phyloP scores from a whole-genome alignment of 2,113 vertebrate species.

The Zeus faber region DNA sequence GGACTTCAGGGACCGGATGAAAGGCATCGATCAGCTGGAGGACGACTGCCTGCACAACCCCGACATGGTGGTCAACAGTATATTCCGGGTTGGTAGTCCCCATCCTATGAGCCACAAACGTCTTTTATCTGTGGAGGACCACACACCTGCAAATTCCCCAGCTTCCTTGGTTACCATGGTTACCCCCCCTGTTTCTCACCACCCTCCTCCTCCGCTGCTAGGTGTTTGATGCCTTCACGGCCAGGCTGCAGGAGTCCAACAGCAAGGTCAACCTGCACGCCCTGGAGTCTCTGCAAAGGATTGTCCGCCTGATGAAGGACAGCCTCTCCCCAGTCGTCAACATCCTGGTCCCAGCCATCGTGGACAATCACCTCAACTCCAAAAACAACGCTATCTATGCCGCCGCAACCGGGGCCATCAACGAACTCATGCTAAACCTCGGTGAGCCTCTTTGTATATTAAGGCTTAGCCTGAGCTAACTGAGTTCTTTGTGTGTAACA shows the following conservation, averaged over 20 bases:
- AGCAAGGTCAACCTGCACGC: slow-evolving; percentile 90
- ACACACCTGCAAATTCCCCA: too few species aligned
- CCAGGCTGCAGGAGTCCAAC: slow-evolving; percentile 89
- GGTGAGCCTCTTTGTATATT: slow-evolving; percentile 62
- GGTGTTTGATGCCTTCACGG: slow-evolving; percentile 91
- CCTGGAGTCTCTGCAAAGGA: slow-evolving; percentile 85
- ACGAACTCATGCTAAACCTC: slow-evolving; percentile 81
- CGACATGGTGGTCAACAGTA: slow-evolving; percentile 78
- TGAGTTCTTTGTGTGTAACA: too few species aligned
- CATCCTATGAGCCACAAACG: neutral
- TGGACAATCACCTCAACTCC: slow-evolving; percentile 96
- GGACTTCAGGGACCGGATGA: slow-evolving; percentile 88
- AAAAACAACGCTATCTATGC: slow-evolving; percentile 87
- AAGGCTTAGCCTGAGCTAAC: neutral
- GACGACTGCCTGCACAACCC: slow-evolving; percentile 80
- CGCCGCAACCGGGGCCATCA: slow-evolving; percentile 82
- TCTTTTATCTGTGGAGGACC: neutral
- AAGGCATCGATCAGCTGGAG: slow-evolving; percentile 83
- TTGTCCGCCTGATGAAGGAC: slow-evolving; percentile 82
- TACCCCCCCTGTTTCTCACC: neutral
- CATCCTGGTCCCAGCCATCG: slow-evolving; percentile 87
- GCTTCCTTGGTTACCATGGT: neutral
- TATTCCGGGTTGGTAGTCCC: slow-evolving; percentile 79
- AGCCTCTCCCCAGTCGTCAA: slow-evolving; percentile 84
- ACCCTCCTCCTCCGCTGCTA: slow-evolving; percentile 46